phyloP scores from a whole-genome alignment of 2,888 invertebrate species.

The Torymus auratus region DNA sequence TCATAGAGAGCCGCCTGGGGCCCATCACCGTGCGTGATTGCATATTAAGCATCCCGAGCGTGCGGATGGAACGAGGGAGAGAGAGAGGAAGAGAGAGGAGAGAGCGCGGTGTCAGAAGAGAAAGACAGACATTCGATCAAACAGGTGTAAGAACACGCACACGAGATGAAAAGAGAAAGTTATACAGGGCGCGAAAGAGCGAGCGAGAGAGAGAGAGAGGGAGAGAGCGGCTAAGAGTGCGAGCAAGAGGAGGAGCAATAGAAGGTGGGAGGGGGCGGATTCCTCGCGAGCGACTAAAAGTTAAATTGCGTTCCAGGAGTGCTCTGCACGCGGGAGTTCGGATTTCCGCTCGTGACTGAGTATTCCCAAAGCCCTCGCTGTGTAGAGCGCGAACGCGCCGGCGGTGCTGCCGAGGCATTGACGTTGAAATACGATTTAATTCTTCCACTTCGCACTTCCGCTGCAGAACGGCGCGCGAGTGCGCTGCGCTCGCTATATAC shows the following conservation, averaged over 20 bases:
- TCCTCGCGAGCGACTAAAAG: conserved; percentile 72
- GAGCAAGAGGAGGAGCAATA: conserved; percentile 41
- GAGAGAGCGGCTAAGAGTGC: conserved; percentile 47
- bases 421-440: conserved; percentile 74
- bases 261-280: conserved; percentile 53
- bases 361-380: conserved; percentile 69
- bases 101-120: conserved; percentile 3
- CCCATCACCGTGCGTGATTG: conserved; percentile 67
- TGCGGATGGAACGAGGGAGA: conserved; percentile 18
- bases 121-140: conserved; percentile 49
- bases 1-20: conserved; percentile 63
- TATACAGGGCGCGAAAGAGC: conserved; percentile 48
- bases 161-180: conserved; percentile 57
- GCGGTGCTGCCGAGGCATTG: conserved; percentile 67
- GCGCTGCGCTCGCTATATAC: background rate
- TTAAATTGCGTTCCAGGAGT: conserved; percentile 73
- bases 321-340: conserved; percentile 63
- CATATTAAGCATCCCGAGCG: conserved; percentile 67
- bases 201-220: conserved; percentile 33
- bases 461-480: conserved; percentile 4
- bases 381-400: conserved; percentile 60
- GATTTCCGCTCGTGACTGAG: conserved; percentile 72
- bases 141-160: conserved; percentile 55
- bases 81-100: conserved; percentile 34
- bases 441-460: conserved; percentile 69